phyloP scores from a whole-genome alignment of 2,888 invertebrate genomes.

The Cybosia mesomella region DNA sequence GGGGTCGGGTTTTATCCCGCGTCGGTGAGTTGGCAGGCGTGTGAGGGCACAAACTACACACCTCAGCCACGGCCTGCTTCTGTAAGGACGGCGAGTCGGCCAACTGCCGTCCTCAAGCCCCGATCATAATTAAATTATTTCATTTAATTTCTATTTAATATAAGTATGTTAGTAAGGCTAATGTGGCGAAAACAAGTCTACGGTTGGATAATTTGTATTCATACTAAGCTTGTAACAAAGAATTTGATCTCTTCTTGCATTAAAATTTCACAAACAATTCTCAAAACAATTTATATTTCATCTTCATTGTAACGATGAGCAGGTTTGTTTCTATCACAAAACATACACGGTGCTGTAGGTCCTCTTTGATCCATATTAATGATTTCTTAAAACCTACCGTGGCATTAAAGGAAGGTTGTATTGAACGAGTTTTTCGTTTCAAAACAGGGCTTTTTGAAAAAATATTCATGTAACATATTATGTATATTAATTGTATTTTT shows the following conservation, averaged over 20 bases:
- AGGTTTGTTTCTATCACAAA: conserved; percentile 55
- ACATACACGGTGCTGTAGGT: conserved; percentile 54
- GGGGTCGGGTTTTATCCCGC: too few species aligned
- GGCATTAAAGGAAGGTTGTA: conserved; percentile 20
- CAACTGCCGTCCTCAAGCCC: too few species aligned
- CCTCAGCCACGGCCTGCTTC: too few species aligned
- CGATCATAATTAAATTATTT: background rate
- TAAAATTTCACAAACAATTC: conserved; percentile 3
- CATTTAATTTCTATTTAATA: background rate
- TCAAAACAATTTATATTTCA: conserved; percentile 53
- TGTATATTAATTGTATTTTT: too few species aligned
- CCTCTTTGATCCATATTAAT: conserved; percentile 70
- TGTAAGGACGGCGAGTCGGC: too few species aligned
- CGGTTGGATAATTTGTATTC: background rate
- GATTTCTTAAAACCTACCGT: conserved; percentile 59
- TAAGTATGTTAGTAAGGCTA: background rate
- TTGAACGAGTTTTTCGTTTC: background rate
- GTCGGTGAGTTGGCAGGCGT: too few species aligned
- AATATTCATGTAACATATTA: too few species aligned
- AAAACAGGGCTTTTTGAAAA: background rate
- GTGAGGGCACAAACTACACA: too few species aligned
- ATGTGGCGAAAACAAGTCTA: background rate
- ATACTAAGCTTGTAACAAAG: background rate
- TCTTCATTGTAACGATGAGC: conserved; percentile 59
- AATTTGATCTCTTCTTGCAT: background rate